Percentiles rank a stretch among this genome's conserved stretches.
These are phyloP conservation scores for Drosophila albomicans DNA, from an alignment of 1,140 invertebrate genomes.

Conservation along the genomic window DNA sequence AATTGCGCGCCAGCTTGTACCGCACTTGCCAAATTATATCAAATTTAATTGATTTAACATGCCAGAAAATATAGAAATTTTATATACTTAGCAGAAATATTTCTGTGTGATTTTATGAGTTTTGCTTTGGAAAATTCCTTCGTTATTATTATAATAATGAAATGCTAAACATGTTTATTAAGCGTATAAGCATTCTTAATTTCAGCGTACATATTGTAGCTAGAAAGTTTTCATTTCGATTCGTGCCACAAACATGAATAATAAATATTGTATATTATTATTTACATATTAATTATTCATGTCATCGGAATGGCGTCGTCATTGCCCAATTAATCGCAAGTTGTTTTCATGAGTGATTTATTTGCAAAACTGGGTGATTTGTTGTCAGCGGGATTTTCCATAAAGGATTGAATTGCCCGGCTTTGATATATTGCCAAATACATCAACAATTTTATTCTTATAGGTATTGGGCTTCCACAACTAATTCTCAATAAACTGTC, in stretches of 20 bases:
- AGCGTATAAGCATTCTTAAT: conserved; percentile 10
- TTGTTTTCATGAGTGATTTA: conserved; percentile 12
- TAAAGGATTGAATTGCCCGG: background rate
- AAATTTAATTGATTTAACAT: conserved; percentile 70
- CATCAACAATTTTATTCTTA: background rate
- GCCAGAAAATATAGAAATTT: conserved; percentile 18
- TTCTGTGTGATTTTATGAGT: background rate
- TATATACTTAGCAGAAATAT: conserved; percentile 17
- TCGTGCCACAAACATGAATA: conserved; percentile 11
- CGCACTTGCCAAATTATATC: conserved; percentile 62
- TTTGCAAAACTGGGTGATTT: background rate
- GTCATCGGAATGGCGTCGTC: conserved; percentile 2
- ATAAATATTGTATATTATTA: background rate
- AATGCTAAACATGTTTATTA: conserved; percentile 33
- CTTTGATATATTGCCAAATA: background rate
- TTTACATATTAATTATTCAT: conserved; percentile 6
- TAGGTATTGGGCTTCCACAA: background rate
- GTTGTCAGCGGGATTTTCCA: background rate
- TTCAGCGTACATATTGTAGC: background rate
- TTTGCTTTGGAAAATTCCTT: conserved; percentile 16
- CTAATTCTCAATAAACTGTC: background rate
- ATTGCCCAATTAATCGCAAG: background rate
- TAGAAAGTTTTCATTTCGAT: background rate
- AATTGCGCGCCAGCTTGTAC: conserved; percentile 14
- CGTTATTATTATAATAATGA: conserved; percentile 24